Base-by-base conservation (phyloP, 2,797 vertebrate genomes). In the Epinephelus malabaricus region DNA sequence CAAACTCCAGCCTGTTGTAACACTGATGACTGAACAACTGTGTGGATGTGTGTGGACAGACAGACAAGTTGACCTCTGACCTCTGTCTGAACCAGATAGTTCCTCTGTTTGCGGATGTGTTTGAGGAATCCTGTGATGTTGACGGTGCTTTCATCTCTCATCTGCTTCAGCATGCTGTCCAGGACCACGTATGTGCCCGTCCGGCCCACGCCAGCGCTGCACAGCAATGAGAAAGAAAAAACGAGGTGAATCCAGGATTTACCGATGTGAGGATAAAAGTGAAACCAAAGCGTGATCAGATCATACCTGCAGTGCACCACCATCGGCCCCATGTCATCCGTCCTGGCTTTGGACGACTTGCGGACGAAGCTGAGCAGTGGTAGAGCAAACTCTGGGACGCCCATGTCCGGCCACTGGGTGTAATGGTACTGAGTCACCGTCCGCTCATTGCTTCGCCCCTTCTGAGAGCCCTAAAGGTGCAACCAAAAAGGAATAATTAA, bases 351-450 rank as follows among this genome's bases (percentile, higher is more conserved):
- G 0, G 97, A 96, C 0, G 97, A 98, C 89, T 97, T 98, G 76
- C 95, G 95, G 88, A 99, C 92, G 3, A 99, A 99, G 67, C 95
- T 95, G 81, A 99, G 96, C 58, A 99, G 96, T 0, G 98, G 98
- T 71, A 99, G 94, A 0, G 96, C 90, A 6, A 97, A 97, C 6
- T 98, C 97, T 0, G 98, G 97, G 50, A 98, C 97, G 0, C 98
- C 98, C 97, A 98, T 98, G 91, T 99, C 98, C 3, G 98, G 98
- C 98, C 98, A 99, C 89, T 98, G 98, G 13, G 98, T 99, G 86
- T 98, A 99, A 81, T 99, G 98, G 90, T 96, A 99, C 82, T 99
- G 98, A 0, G 91, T 95, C 55, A 99, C 95, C 0, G 89, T 76
- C 6, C 96, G 96, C 49, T 98, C 98, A 23, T 86, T 94, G 61